Percentiles rank a stretch among this genome's conserved stretches.
Evolutionary conservation across 1,140 invertebrate genomes (phyloP).

Genomic region (Euura saliciscinereae): DNA sequence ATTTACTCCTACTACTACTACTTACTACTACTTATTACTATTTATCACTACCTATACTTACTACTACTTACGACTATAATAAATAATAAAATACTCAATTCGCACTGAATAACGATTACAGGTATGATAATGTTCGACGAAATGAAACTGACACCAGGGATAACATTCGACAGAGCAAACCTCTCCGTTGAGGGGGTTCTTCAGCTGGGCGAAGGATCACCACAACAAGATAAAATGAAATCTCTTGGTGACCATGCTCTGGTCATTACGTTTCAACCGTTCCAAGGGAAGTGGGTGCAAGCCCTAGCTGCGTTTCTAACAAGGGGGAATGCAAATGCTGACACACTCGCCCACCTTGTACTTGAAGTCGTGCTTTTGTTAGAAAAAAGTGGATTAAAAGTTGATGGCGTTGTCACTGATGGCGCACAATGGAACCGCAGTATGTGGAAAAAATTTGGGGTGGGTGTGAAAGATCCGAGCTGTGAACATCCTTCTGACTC

Average conservation of each 20-base stretch:
- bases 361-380: constrained; percentile 26
- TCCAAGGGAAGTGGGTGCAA: too few relatives aligned
- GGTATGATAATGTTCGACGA: constrained; percentile 15
- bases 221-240: constrained; percentile 23
- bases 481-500: too few relatives aligned
- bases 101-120: not conserved
- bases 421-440: constrained; percentile 20
- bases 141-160: constrained; percentile 17
- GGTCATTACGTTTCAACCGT: constrained; percentile 15
- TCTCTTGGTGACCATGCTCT: constrained; percentile 37
- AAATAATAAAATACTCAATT: too few relatives aligned
- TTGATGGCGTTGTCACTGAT: constrained; percentile 20
- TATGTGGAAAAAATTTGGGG: constrained; percentile 9
- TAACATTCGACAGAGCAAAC: constrained; percentile 21
- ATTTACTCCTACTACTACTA: not conserved
- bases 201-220: constrained; percentile 36
- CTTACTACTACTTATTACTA: not conserved
- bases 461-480: too few relatives aligned
- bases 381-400: constrained; percentile 23
- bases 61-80: constrained; percentile 15
- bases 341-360: constrained; percentile 19
- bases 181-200: constrained; percentile 30
- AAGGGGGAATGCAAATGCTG: constrained; percentile 19
- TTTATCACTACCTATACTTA: constrained; percentile 19
- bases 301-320: constrained; percentile 15